Evolutionary conservation across 2,797 vertebrate species (phyloP), one percentile per base, ranked within the genome.

Genomic region (Anolis apletophallus): DNA sequence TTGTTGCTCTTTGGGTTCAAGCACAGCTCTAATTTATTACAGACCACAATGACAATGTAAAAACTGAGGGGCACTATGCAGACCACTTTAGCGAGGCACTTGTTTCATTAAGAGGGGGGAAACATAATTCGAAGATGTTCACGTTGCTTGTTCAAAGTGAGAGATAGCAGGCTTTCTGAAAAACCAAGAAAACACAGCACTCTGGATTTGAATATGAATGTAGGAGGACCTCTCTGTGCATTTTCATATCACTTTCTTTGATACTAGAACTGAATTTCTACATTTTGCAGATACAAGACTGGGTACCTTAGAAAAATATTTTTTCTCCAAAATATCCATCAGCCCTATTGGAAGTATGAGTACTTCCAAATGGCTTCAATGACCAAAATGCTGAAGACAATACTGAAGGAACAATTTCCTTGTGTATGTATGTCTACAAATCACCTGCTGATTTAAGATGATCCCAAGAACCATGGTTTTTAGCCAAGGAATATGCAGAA

Each of bases 1-100:
- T 97, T 97, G 96, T 96, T 94, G 96, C 95, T 96, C 96, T 96
- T 96, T 96, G 91, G 92, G 96, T 97, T 97, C 97, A 97, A 97
- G 96, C 96, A 94, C 88, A 91, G 91, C 92, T 94, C 93, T 96
- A 96, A 97, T 98, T 96, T 94, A 97, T 98, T 97, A 97, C 93
- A 85, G 85, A 93, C 91, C 88, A 88, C 95, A 95, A 95, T 93
- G 93, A 94, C 59, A 64, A 76, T 91, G 94, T 94, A 94, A 92
- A 82, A 88, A 84, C 84, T 19, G 54, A 86, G 85, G 89, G 89
- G 91, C 64, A 81, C 81, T 87, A 59, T 0, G 1, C 23, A 0
- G 83, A 89, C 83, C 88, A 77, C 88, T 94, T 92, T 88, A 85
- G 86, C 77, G 36, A 83, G 54, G 13, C 72, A 17, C 77, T 91